Evolutionary conservation across 2,113 vertebrate species (phyloP).

Genomic region (Craseonycteris thonglongyai): DNA sequence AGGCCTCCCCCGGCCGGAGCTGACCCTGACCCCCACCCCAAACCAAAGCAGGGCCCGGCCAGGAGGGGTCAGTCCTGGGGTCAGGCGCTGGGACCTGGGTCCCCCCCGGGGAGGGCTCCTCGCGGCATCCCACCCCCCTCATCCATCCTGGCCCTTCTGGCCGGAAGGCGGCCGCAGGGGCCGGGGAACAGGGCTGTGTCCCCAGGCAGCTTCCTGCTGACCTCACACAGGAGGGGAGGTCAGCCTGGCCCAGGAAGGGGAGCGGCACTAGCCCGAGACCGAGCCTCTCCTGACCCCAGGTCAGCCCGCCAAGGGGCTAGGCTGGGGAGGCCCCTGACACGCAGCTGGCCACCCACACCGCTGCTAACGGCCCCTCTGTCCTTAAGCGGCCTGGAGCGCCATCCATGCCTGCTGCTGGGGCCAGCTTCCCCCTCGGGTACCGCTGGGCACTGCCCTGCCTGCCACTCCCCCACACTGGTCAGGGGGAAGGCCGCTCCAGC

Average conservation of each 20-base stretch:
- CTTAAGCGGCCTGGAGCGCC: fast-evolving
- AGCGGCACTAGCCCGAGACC: fast-evolving
- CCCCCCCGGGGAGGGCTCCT: not conserved
- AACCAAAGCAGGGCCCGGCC: not conserved
- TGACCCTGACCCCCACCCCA: not conserved
- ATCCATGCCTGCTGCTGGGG: not conserved
- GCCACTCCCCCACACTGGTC: fast-evolving
- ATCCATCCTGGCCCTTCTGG: not conserved
- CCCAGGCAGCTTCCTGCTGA: slow-evolving; percentile 40
- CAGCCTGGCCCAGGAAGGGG: not conserved
- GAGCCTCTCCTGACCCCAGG: not conserved
- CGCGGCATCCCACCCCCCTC: not conserved
- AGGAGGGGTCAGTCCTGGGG: not conserved
- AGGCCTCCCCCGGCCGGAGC: not conserved
- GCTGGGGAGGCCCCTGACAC: not conserved
- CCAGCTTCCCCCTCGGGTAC: not conserved
- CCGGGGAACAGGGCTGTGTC: slow-evolving; percentile 22
- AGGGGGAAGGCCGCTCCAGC: slow-evolving; percentile 42
- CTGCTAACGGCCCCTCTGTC: fast-evolving
- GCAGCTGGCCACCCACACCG: no score
- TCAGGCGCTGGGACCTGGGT: not conserved
- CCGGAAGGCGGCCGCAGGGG: not conserved
- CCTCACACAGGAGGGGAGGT: not conserved
- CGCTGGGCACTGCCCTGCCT: not conserved
- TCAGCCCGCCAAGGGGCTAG: not conserved